Evolutionary conservation across 2,888 invertebrate species (phyloP).

Genomic region (Acanthosoma haemorrhoidale): DNA sequence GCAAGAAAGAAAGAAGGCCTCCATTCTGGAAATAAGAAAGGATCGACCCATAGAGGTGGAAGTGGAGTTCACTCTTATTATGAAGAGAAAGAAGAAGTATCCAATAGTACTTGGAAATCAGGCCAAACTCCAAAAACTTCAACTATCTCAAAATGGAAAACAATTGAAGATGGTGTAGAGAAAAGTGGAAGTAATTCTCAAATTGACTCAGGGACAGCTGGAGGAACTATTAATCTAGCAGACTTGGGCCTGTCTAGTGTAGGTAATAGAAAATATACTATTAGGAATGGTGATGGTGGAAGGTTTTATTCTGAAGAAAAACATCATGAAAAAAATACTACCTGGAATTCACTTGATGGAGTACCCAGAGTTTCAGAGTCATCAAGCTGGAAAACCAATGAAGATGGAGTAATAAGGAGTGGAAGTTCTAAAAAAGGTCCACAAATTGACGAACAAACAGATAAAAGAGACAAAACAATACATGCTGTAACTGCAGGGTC

Average conservation of each 20-base stretch:
- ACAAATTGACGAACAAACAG: neutral
- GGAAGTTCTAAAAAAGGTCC: constrained; percentile 1
- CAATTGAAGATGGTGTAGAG: constrained; percentile 42
- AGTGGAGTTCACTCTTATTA: neutral
- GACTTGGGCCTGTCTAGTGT: constrained; percentile 14
- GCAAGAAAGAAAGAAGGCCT: neutral
- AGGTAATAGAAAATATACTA: constrained; percentile 12
- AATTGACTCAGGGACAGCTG: constrained; percentile 31
- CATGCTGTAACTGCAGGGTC: neutral
- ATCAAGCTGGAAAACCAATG: constrained; percentile 20
- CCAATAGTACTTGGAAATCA: constrained; percentile 41
- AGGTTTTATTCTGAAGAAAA: constrained; percentile 18
- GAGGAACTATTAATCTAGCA: constrained; percentile 22
- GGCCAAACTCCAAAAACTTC: constrained; percentile 40
- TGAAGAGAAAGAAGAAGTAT: constrained; percentile 29
- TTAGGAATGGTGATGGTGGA: neutral
- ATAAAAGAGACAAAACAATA: neutral
- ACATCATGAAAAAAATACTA: constrained; percentile 1
- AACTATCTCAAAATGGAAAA: constrained; percentile 40
- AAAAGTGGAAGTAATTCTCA: constrained; percentile 40
- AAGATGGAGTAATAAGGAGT: constrained; percentile 5
- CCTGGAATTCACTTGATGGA: neutral
- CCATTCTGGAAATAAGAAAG: neutral
- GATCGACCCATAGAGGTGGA: constrained; percentile 1
- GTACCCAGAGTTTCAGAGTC: neutral